A percentile compares a stretch with the other conserved stretches of the same genome.
Conservation (phyloP, 1,140 invertebrate genomes). For the Drosophila sp. region DNA sequence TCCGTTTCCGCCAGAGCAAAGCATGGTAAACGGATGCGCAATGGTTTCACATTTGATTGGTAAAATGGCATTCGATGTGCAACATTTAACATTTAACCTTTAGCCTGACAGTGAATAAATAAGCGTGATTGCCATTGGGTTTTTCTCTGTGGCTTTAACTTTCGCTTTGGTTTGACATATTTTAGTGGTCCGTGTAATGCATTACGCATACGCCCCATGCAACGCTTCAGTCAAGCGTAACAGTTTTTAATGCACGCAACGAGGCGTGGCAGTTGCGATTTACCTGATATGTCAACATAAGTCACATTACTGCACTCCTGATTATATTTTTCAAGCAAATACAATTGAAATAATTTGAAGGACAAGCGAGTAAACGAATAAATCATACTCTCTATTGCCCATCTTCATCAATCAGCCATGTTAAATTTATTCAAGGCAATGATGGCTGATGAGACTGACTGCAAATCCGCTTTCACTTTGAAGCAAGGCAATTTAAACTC, state of each 20-base stretch:
- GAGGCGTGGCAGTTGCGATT: slow-evolving; percentile 44
- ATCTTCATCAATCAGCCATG: not conserved
- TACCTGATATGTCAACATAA: slow-evolving; percentile 52
- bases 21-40: slow-evolving; percentile 39
- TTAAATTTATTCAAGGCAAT: not conserved
- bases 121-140: slow-evolving; percentile 37
- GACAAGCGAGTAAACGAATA: not conserved
- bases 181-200: slow-evolving; percentile 3
- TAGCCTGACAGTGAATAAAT: slow-evolving; percentile 63
- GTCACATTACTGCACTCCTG: slow-evolving; percentile 25
- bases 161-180: slow-evolving; percentile 21
- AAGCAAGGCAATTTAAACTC: slow-evolving; percentile 60
- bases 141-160: not conserved
- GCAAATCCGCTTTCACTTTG: slow-evolving; percentile 26
- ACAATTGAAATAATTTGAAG: not conserved
- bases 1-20: slow-evolving; percentile 61
- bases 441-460: not conserved
- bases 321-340: not conserved
- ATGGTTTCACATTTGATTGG: slow-evolving; percentile 46
- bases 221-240: slow-evolving; percentile 33
- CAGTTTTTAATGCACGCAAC: slow-evolving; percentile 63
- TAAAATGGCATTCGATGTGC: slow-evolving; percentile 65
- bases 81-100: slow-evolving; percentile 79
- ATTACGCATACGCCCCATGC: slow-evolving; percentile 54
- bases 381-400: not conserved